Base-by-base conservation (phyloP, 2,797 vertebrate genomes). In the Taenioides sp. region DNA sequence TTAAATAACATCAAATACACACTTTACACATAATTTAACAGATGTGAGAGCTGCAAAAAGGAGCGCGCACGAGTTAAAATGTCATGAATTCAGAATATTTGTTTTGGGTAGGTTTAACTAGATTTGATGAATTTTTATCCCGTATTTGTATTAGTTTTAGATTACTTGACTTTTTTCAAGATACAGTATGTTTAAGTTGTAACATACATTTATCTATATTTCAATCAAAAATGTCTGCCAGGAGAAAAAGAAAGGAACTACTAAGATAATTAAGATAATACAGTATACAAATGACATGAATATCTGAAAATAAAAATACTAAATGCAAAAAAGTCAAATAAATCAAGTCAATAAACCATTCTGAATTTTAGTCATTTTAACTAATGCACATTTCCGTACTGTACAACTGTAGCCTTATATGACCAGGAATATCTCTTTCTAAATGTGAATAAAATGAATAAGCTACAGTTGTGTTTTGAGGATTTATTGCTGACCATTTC, bases 341-440 rank as follows among this genome's bases (percentile, higher is more conserved):
- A 43, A 43, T 43, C 14, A 14, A 43, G 14, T 43, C 12, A 11
- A 22, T 7, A 12, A 10, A 55, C n/a, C 22, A 12, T 23, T n/a
- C 9, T 57, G 54, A 57, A 57, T 57, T 57, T 22, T 23, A 3
- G 10, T 23, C 22, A 57, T 57, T 57, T 57, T 57, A 57, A 57
- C n/a, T 14, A 3, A 23, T 10, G 54, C 12, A 14, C 9, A 57
- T 57, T 57, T 57, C 22, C 22, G 12, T 55, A 57, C 4, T 12
- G 54, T 23, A 57, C 50, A 52, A 52, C 60, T 37, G 31, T 62
- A 20, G 64, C 17, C 23, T 18, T 11, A 18, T 7, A 6, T 5
- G 11, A 23, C 22, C 22, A 23, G 7, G n/a, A 52, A 57, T 80
- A 73, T 74, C 0, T 23, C 23, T 37, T 76, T 71, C 67, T 57